These are phyloP conservation scores for Sakesphorus luctuosus DNA, from an alignment of 2,113 vertebrate genomes.

Conservation along the genomic window DNA sequence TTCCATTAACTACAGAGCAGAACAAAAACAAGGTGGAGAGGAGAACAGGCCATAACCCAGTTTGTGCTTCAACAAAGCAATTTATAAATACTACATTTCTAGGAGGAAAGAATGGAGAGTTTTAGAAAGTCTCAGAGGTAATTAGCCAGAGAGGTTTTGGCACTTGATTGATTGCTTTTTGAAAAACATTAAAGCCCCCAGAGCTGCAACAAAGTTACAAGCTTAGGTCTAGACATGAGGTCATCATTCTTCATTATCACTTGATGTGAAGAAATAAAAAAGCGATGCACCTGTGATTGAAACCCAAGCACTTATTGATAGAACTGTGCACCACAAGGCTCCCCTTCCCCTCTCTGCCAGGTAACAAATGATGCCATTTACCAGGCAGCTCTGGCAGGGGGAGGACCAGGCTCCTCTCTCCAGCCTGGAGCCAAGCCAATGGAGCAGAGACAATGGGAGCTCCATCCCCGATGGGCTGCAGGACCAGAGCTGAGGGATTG, in stretches of 20 bases:
- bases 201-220: slow-evolving; percentile 71
- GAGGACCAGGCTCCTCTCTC: not conserved
- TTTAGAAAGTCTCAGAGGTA: slow-evolving; percentile 53
- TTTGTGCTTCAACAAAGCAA: not conserved
- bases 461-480: not conserved
- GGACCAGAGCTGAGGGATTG: not conserved
- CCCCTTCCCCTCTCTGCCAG: not conserved
- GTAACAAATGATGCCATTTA: slow-evolving; percentile 37
- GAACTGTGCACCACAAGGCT: not conserved
- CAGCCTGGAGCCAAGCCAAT: not conserved
- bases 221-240: slow-evolving; percentile 72
- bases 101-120: slow-evolving; percentile 8
- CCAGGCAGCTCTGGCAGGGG: not conserved
- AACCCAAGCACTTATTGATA: slow-evolving; percentile 49
- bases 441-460: not conserved
- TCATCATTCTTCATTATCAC: slow-evolving; percentile 73
- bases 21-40: not conserved
- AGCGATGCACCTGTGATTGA: slow-evolving; percentile 50
- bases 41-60: not conserved
- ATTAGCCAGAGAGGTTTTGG: slow-evolving; percentile 52
- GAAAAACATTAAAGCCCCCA: slow-evolving; percentile 56
- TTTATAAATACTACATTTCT: slow-evolving; percentile 55
- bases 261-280: slow-evolving; percentile 50
- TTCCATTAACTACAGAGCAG: not conserved
- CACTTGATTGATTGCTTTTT: slow-evolving; percentile 65